Base-by-base conservation (phyloP, 2,797 vertebrate species). In the Acanthiza pusilla region DNA sequence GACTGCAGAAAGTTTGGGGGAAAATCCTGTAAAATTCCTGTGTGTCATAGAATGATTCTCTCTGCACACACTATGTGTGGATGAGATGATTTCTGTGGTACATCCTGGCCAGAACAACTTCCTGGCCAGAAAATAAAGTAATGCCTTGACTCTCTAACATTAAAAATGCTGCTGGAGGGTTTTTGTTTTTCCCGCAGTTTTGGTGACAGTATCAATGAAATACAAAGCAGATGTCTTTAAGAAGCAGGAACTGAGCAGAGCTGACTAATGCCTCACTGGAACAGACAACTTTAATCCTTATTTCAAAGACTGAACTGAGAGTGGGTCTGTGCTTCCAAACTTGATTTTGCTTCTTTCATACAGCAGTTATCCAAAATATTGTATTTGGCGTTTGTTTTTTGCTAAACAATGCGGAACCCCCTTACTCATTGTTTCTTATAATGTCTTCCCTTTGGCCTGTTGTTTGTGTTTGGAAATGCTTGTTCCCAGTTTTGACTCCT, bases 211-310 rank as follows among this genome's bases (percentile, higher is more conserved):
- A 14, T 43, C 0, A 1, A n/a, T 8, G n/a, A 91, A 91, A 93
- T 91, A 43, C 48, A 57, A 87, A 94, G 63, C 93, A 94, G 86
- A 84, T 92, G 85, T 45, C 48, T 67, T 73, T 53, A 91, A 84
- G 67, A 47, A 78, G 47, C 61, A 78, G 73, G 50, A 90, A 75
- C 11, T 81, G 68, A 81, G 66, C 43, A 76, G 66, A 93, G 23
- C 48, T 73, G 78, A 89, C 53, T 75, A 85, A 83, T 2, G 32
- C 47, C 73, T 85, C 63, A 2, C 1, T n/a, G 11, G 10, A 1
- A 1, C 22, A 86, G 48, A 82, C 36, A 47, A 43, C 55, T 86
- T 79, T 91, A 88, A 88, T 79, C 74, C 0, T 0, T 70, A 11
- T 92, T 95, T 87, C 77, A 80, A 71, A 87, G 88, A 15, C 38